Base-by-base conservation (phyloP, 2,797 vertebrate species). In the Nyctalus aviator region DNA sequence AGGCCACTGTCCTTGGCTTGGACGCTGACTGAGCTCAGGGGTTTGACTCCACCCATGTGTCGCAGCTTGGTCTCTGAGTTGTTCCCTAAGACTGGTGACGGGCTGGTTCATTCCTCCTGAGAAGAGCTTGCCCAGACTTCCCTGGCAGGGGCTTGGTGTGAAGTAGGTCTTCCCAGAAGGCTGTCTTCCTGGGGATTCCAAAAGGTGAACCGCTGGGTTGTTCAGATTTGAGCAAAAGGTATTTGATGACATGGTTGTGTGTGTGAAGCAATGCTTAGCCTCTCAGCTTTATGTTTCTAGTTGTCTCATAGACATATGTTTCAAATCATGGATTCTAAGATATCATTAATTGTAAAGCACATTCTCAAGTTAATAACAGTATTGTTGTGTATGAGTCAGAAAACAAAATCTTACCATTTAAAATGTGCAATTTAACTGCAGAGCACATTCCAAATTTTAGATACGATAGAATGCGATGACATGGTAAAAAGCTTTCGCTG, bases 401-500 rank as follows among this genome's bases (percentile, higher is more conserved):
- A 48, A 91, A 84, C 30, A n/a, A 93, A 90, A 78, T 55, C 35
- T n/a, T 46, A 2, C 44, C 35, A 1, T 53, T 86, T 81, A 64
- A 95, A 82, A 91, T 44, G 69, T 50, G 44, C 27, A 75, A 17
- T 87, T 72, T 66, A 83, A 91, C 66, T 48, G 44, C 37, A n/a
- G 27, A 79, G 84, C 27, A 32, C 35, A 76, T 30, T 84, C 27
- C 32, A 57, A 8, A 84, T 53, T 89, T 90, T 90, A 90, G 62
- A 90, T 92, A 72, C 66, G 84, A 71, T 75, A 57, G 91, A 89
- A 82, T 8, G 75, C 8, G 53, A 57, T 57, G 20, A 84, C 90
- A 81, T 64, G 59, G 76, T 64, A 37, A 84, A 82, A 68, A 30
- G 41, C 88, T 87, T 82, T 69, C 20, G 87, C 81, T 76, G 62